A percentile compares a stretch with the other conserved stretches of the same genome.
phyloP scores from a whole-genome alignment of 2,888 invertebrate genomes.

The Sarcophaga variegata region DNA sequence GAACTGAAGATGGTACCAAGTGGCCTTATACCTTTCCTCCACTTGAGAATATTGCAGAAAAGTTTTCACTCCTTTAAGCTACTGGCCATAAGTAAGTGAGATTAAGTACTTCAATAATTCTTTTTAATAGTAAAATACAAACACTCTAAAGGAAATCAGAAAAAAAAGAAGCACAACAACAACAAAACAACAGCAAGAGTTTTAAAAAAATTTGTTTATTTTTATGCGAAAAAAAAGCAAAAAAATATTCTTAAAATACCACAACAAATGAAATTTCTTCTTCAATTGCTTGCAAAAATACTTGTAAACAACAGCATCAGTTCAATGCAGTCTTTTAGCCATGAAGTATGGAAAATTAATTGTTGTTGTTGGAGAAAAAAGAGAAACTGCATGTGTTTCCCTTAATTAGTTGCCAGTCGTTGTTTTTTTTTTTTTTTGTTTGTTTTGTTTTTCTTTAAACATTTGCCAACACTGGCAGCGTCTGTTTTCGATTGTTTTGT shows the following conservation, averaged over 20 bases:
- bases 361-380: conserved; percentile 18
- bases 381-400: conserved; percentile 57
- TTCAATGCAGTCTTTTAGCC: conserved; percentile 37
- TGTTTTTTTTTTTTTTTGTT: conserved; percentile 6
- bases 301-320: conserved; percentile 25
- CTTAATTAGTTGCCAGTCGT: conserved; percentile 54
- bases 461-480: neutral
- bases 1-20: too few relatives aligned
- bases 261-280: conserved; percentile 36
- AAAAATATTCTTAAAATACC: conserved; percentile 61
- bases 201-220: conserved; percentile 49
- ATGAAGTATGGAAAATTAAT: conserved; percentile 12
- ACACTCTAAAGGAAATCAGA: neutral
- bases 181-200: conserved; percentile 9
- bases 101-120: conserved; percentile 45
- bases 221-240: conserved; percentile 21
- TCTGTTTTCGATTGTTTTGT: conserved; percentile 33
- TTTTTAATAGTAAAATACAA: conserved; percentile 29
- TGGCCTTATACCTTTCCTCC: too few relatives aligned
- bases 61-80: neutral
- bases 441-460: conserved; percentile 6
- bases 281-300: neutral
- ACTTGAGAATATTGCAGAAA: neutral
- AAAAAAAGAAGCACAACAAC: neutral
- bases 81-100: conserved; percentile 26